Base-by-base conservation (phyloP, 2,888 invertebrate species). In the Pogonocherus hispidulus region DNA sequence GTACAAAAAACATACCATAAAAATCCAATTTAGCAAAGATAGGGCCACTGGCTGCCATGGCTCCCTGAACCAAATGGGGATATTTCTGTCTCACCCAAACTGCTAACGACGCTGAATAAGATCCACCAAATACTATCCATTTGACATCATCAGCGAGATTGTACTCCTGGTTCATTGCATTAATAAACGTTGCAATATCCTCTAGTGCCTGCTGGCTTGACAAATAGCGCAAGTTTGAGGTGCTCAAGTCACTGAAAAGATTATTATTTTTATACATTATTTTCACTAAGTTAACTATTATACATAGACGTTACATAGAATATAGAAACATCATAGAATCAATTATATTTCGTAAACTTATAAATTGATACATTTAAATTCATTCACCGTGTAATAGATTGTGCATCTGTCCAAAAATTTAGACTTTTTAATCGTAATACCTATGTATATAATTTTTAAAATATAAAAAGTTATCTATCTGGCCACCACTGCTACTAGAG, bases 221-320 rank as follows among this genome's bases (percentile, higher is more conserved):
- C 47, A 87, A 75, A 72, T 84, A 86, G 41, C 79, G 80, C 69
- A 87, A 72, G 79, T 82, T 86, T 37, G 79, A 77, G 2, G 82
- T 27, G 18, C 47, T 92, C 70, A 94, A 84, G 83, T 97, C 94
- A 44, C 96, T 96, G 85, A 14, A 88, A 87, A 27, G 8, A 27
- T 27, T 6, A 27, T n/a, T n/a, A n/a, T n/a, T n/a, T n/a, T n/a
- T n/a, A n/a, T n/a, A n/a, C n/a, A n/a, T n/a, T n/a, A n/a, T n/a
- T n/a, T n/a, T n/a, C n/a, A n/a, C n/a, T n/a, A n/a, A n/a, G n/a
- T n/a, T n/a, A n/a, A n/a, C n/a, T n/a, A n/a, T n/a, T n/a, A n/a
- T n/a, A n/a, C n/a, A n/a, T n/a, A n/a, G n/a, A n/a, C n/a, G n/a
- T n/a, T n/a, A n/a, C n/a, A n/a, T n/a, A n/a, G n/a, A n/a, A n/a